Evolutionary conservation across 2,797 vertebrate species (phyloP).

Genomic region (Gymnocypris eckloni): DNA sequence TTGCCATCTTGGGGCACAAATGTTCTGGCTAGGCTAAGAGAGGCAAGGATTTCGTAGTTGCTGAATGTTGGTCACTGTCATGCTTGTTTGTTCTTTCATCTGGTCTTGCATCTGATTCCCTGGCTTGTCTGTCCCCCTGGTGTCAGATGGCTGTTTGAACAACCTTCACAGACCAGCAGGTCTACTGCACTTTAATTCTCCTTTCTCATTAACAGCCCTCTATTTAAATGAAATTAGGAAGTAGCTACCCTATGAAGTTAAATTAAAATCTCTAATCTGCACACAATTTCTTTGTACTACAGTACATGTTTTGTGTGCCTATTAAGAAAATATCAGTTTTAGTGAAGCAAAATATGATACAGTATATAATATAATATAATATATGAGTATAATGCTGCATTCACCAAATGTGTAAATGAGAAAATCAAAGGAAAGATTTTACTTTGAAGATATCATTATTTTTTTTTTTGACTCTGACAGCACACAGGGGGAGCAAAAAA

Average conservation of each 20-base stretch:
- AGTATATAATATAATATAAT: neutral
- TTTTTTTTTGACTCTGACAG: too few relatives aligned
- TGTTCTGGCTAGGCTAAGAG: constrained; percentile 81
- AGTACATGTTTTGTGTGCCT: neutral
- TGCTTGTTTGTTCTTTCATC: constrained; percentile 84
- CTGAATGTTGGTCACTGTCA: constrained; percentile 87
- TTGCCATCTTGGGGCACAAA: constrained; percentile 89
- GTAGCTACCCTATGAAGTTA: neutral
- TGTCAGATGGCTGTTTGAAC: constrained; percentile 74
- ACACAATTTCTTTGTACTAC: neutral
- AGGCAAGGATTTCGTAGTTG: constrained; percentile 64
- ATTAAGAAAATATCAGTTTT: neutral
- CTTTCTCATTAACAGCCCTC: constrained; percentile 67
- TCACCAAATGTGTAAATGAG: neutral
- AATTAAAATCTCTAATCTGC: neutral
- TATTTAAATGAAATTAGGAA: constrained; percentile 22
- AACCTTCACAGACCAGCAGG: constrained; percentile 71
- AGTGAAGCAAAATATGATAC: neutral
- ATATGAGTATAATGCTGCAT: neutral
- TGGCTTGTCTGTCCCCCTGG: constrained; percentile 72
- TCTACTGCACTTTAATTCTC: constrained; percentile 75
- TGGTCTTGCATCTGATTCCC: constrained; percentile 77
- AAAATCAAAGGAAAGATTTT: neutral
- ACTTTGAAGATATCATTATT: neutral
- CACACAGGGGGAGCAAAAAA: too few relatives aligned